A percentile compares a stretch with the other conserved stretches of the same genome.
Conservation (phyloP, 2,797 vertebrate species). For the Cottoperca gobio region DNA sequence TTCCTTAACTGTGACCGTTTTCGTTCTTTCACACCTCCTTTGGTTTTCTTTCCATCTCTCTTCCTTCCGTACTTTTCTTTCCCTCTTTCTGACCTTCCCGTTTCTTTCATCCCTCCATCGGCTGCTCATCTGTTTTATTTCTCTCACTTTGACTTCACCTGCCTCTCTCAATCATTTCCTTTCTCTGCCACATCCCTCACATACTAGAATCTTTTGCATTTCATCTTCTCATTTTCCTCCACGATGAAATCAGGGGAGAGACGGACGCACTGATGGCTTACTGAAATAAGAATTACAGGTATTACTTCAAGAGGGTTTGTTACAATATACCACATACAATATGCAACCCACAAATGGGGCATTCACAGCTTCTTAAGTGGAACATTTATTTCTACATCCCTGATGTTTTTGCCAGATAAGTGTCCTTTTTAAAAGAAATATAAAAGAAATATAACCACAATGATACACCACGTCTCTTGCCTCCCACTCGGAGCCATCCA, state of each 20-base stretch:
- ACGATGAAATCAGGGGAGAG: neutral
- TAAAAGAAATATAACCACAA: too few species aligned
- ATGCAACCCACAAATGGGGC: neutral
- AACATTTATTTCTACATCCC: neutral
- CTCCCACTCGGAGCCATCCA: neutral
- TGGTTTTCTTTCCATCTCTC: slow-evolving; percentile 2
- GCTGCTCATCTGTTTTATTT: slow-evolving; percentile 4
- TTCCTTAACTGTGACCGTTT: neutral
- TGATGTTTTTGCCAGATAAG: too few species aligned
- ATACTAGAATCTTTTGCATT: neutral
- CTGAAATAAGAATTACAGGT: neutral
- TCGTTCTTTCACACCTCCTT: neutral
- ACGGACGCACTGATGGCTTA: neutral
- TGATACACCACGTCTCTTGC: neutral
- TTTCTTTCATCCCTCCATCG: neutral
- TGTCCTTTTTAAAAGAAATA: too few species aligned
- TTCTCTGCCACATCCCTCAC: neutral
- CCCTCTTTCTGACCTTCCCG: neutral
- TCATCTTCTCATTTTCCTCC: neutral
- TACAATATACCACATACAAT: neutral
- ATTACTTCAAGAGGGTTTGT: neutral
- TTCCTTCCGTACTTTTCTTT: slow-evolving; percentile 1
- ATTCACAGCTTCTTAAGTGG: neutral
- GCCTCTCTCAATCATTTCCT: neutral
- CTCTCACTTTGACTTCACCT: neutral